Conservation (phyloP, 2,113 vertebrate species). For the Pyxicephalus adspersus region DNA sequence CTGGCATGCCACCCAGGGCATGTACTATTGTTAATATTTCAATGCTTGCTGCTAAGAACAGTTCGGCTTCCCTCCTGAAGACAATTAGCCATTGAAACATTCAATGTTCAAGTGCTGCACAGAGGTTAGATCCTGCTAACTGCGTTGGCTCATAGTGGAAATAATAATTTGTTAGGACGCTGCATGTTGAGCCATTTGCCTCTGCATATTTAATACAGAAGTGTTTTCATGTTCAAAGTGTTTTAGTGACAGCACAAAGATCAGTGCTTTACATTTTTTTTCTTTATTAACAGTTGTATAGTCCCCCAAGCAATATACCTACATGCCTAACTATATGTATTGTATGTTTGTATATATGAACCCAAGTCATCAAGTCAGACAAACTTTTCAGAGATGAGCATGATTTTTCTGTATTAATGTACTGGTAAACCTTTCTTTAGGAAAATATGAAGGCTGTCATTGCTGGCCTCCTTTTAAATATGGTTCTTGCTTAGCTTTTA, state of each 20-base stretch:
- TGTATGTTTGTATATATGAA: no score
- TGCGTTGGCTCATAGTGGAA: constrained; percentile 7
- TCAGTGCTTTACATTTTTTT: neutral
- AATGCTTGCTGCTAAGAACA: constrained; percentile 17
- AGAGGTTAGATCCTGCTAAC: constrained; percentile 31
- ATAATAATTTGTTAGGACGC: constrained; percentile 34
- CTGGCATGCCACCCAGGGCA: constrained; percentile 12
- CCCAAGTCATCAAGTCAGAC: no score
- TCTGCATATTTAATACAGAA: neutral
- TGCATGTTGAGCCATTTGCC: constrained; percentile 29
- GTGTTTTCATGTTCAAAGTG: neutral
- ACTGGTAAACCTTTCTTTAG: no score
- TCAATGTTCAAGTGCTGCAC: constrained; percentile 1
- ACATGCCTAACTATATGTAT: no score
- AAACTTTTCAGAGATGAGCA: no score
- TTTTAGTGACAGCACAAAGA: constrained; percentile 1
- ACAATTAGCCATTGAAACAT: constrained; percentile 51
- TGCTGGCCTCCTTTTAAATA: no score
- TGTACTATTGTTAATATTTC: constrained; percentile 47
- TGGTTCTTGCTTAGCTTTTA: no score
- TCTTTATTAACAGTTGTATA: no score
- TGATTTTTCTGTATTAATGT: no score
- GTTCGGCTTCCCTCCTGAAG: constrained; percentile 17
- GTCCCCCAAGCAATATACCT: no score
- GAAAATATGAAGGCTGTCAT: no score